phyloP scores from a whole-genome alignment of 2,113 vertebrate species.

The Bagarius yarrelli region DNA sequence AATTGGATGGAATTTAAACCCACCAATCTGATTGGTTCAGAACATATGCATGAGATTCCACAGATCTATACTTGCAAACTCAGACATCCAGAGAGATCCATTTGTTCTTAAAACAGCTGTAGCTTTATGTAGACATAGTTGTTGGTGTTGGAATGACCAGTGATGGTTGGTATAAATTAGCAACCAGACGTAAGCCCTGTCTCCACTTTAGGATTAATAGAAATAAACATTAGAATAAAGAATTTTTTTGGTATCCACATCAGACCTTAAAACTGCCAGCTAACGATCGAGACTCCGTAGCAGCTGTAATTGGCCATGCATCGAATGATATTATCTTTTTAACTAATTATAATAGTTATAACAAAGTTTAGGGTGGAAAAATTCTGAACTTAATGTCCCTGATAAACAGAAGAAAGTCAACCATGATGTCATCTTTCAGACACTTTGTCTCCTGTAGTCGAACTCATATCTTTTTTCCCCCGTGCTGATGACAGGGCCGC shows the following conservation, averaged over 20 bases:
- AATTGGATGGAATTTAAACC: not conserved
- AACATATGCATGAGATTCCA: slow-evolving; percentile 11
- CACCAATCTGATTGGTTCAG: not conserved
- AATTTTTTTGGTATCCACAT: not conserved
- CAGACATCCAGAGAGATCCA: not conserved
- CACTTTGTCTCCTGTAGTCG: no score
- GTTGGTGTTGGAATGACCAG: not conserved
- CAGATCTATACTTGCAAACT: not conserved
- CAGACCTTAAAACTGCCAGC: no score
- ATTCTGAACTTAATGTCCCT: no score
- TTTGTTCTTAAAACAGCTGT: slow-evolving; percentile 14
- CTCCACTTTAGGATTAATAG: not conserved
- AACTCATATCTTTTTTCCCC: no score
- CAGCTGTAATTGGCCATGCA: no score
- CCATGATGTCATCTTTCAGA: no score
- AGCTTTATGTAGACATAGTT: slow-evolving; percentile 8
- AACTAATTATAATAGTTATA: no score
- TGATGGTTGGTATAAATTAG: not conserved
- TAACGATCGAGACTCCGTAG: no score
- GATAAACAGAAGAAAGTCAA: no score
- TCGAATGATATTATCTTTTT: no score
- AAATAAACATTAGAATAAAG: not conserved
- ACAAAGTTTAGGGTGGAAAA: no score
- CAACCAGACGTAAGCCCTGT: not conserved
- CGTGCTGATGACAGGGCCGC: no score